These are phyloP conservation scores for Staurois parvus DNA, from an alignment of 2,797 vertebrate genomes.

Conservation along the genomic window DNA sequence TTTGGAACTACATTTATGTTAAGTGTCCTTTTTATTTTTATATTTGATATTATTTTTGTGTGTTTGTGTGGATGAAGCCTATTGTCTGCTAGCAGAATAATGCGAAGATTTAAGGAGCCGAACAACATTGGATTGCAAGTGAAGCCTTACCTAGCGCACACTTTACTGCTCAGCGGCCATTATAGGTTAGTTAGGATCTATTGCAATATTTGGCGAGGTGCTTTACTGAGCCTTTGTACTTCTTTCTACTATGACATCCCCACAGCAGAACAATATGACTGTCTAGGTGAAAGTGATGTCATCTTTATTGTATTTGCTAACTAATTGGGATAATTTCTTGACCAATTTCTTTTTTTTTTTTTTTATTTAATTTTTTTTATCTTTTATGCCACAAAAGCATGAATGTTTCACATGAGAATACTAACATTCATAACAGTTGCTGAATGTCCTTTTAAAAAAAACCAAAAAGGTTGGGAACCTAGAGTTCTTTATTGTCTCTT, in stretches of 20 bases:
- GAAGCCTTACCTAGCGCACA: conserved; percentile 18
- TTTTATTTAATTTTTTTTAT: neutral
- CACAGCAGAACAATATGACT: conserved; percentile 28
- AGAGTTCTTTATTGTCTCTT: conserved; percentile 29
- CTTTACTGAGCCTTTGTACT: conserved; percentile 39
- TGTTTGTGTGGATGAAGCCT: conserved; percentile 43
- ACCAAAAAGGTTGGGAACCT: conserved; percentile 1
- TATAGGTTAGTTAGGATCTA: conserved; percentile 1
- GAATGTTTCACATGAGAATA: conserved; percentile 20
- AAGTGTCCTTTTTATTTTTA: conserved; percentile 50
- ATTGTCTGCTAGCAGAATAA: conserved; percentile 30
- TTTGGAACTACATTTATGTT: conserved; percentile 54
- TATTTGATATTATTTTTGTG: conserved; percentile 36
- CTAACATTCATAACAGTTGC: conserved; percentile 1
- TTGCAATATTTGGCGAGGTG: conserved; percentile 49
- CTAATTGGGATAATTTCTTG: conserved; percentile 25
- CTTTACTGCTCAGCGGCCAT: conserved; percentile 11
- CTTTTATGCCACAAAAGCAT: conserved; percentile 26
- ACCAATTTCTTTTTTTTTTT: conserved; percentile 4
- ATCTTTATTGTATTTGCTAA: conserved; percentile 33
- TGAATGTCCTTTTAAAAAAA: conserved; percentile 11
- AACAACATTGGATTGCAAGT: neutral
- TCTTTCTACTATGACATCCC: conserved; percentile 21
- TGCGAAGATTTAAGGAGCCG: neutral
- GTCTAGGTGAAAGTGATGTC: conserved; percentile 28